Percentiles rank a stretch among this genome's conserved stretches.
Conservation (phyloP, 1,140 invertebrate species). For the Rhizoglyphus robini region DNA sequence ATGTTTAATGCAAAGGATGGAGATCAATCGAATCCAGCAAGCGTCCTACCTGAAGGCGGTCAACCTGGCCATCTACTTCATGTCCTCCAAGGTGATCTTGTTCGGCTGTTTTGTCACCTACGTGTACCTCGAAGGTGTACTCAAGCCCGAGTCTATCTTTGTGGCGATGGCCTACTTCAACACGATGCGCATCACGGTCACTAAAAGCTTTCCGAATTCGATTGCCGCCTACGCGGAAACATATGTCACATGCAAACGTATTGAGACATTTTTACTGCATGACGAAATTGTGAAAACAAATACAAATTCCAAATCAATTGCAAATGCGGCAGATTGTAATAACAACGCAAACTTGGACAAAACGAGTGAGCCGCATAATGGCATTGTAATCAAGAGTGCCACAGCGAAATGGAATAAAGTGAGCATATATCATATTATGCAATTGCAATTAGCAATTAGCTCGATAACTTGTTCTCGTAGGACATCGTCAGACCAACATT, state of each 20-base stretch:
- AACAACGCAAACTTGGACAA: background rate
- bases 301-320: background rate
- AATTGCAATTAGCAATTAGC: no score
- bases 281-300: background rate
- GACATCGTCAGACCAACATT: constrained; percentile 18
- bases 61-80: constrained; percentile 37
- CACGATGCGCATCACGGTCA: constrained; percentile 47
- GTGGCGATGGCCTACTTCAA: constrained; percentile 55
- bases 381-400: background rate
- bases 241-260: constrained; percentile 48
- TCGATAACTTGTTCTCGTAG: background rate
- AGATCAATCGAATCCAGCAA: constrained; percentile 40
- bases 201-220: constrained; percentile 53
- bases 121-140: constrained; percentile 43
- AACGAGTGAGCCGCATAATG: background rate
- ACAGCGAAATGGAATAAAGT: constrained; percentile 4
- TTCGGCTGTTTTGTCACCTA: constrained; percentile 56
- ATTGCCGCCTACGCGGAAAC: constrained; percentile 37
- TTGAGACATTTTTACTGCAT: constrained; percentile 27
- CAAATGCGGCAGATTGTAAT: background rate
- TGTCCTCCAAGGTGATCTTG: constrained; percentile 48
- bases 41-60: constrained; percentile 51
- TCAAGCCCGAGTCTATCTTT: constrained; percentile 60
- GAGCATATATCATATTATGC: no score
- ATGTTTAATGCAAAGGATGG: no score